Conservation (phyloP, 2,888 invertebrate genomes). For the Eupithecia insigniata region DNA sequence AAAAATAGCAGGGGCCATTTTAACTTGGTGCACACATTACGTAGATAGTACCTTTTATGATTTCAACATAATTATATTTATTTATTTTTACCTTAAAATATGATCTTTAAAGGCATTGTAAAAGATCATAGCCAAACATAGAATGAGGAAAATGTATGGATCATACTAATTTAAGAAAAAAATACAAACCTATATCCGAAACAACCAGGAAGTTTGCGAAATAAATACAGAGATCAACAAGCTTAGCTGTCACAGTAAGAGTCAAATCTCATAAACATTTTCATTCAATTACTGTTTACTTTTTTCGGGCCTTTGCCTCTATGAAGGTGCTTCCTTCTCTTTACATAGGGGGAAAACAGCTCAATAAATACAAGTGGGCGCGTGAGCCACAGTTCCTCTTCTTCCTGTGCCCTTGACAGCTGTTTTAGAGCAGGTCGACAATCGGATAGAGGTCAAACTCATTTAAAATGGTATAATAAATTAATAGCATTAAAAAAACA, state of each 20-base stretch:
- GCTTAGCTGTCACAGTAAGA: constrained; percentile 20
- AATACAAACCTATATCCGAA: neutral
- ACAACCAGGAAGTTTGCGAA: neutral
- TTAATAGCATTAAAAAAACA: too few species aligned
- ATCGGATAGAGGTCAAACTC: constrained; percentile 35
- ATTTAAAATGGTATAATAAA: constrained; percentile 6
- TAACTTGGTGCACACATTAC: too few species aligned
- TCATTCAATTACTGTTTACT: constrained; percentile 43
- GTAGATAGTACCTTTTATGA: too few species aligned
- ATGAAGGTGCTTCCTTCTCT: constrained; percentile 42
- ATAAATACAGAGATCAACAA: neutral
- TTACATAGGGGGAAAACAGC: constrained; percentile 44
- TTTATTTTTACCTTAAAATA: too few species aligned
- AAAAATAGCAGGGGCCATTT: too few species aligned
- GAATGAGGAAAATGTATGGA: neutral
- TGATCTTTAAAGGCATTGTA: neutral
- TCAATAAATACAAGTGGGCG: constrained; percentile 31
- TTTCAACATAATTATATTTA: too few species aligned
- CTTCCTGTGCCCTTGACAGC: constrained; percentile 36
- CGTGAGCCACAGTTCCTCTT: constrained; percentile 39
- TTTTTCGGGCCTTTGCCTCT: constrained; percentile 35
- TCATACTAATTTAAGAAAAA: neutral
- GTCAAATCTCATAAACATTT: constrained; percentile 31
- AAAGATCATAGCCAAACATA: neutral
- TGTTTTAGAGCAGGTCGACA: constrained; percentile 38